These are phyloP conservation scores for Seira musarum DNA, from an alignment of 2,888 invertebrate species.

Conservation along the genomic window DNA sequence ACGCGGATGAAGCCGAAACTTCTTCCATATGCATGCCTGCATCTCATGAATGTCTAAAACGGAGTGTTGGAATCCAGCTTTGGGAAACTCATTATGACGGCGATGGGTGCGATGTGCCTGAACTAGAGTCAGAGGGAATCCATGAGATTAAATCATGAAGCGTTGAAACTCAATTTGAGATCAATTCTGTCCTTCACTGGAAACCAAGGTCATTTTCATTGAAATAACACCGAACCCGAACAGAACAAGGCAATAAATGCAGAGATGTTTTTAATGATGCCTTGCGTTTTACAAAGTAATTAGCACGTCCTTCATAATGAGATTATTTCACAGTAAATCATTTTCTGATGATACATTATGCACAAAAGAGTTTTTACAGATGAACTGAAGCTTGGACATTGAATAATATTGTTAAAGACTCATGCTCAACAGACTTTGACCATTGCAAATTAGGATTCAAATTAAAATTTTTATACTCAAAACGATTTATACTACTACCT, in stretches of 20 bases:
- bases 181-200: too few relatives aligned
- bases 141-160: too few relatives aligned
- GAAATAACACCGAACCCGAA: background rate
- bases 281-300: background rate
- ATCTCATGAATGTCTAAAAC: background rate
- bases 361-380: background rate
- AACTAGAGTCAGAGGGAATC: too few relatives aligned
- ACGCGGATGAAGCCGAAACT: background rate
- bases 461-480: background rate
- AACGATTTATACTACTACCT: background rate
- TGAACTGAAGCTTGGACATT: background rate
- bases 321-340: background rate
- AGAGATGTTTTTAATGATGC: background rate
- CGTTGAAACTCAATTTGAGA: too few relatives aligned
- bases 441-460: background rate
- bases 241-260: background rate
- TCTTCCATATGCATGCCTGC: background rate
- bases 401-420: background rate
- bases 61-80: background rate
- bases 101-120: background rate
- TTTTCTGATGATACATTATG: constrained; percentile 1
- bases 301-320: background rate
- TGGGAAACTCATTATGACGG: background rate
- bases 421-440: too few relatives aligned
- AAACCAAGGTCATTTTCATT: background rate